Percentiles rank a stretch among this genome's conserved stretches.
These are phyloP conservation scores for Etheostoma cragini DNA, from an alignment of 2,113 vertebrate genomes.

Conservation along the genomic window DNA sequence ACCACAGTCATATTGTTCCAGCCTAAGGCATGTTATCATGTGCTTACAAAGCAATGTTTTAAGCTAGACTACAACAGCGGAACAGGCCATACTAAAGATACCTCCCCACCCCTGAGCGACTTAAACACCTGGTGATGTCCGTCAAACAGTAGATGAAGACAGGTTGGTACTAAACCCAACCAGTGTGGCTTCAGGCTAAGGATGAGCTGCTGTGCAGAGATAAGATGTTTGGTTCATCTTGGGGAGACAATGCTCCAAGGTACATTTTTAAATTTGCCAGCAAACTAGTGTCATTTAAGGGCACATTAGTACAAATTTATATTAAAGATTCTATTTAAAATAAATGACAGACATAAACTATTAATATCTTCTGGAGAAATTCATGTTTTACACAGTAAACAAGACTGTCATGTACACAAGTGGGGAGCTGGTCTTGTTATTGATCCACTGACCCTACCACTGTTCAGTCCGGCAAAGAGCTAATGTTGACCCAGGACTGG, in stretches of 20 bases:
- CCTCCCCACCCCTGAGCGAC: constrained; percentile 53
- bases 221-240: constrained; percentile 20
- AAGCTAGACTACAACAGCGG: constrained; percentile 48
- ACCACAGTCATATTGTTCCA: constrained; percentile 12
- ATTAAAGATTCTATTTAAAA: neutral
- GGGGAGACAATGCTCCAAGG: neutral
- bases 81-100: constrained; percentile 14
- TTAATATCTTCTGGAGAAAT: neutral
- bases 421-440: constrained; percentile 53
- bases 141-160: constrained; percentile 46
- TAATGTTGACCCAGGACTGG: constrained; percentile 77
- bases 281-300: neutral
- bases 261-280: neutral
- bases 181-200: constrained; percentile 58
- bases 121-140: constrained; percentile 62
- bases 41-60: constrained; percentile 41
- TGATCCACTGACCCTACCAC: constrained; percentile 72
- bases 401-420: constrained; percentile 18
- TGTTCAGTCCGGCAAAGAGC: constrained; percentile 55
- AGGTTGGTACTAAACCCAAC: constrained; percentile 55
- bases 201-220: constrained; percentile 37
- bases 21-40: constrained; percentile 48
- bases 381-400: neutral
- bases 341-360: neutral
- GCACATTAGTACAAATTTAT: neutral